Percentiles rank a stretch among this genome's conserved stretches.
These are phyloP conservation scores for Andrena haemorrhoa DNA, from an alignment of 2,888 invertebrate genomes.

Conservation along the genomic window DNA sequence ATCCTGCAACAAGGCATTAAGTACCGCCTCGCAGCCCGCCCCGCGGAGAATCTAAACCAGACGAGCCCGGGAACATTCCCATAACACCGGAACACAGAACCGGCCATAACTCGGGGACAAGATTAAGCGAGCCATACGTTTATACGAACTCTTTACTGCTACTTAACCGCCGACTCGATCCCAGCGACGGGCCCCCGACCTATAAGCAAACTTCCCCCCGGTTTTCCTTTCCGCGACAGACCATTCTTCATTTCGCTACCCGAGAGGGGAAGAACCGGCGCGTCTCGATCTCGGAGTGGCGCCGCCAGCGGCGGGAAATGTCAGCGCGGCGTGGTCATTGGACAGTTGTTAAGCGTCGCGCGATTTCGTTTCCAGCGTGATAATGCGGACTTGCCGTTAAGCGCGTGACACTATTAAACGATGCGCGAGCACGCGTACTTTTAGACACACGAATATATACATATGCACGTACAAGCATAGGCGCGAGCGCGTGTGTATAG, in stretches of 20 bases:
- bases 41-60: too few relatives aligned
- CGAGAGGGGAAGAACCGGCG: not conserved
- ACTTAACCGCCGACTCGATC: too few relatives aligned
- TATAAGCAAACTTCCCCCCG: not conserved
- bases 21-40: too few relatives aligned
- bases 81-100: too few relatives aligned
- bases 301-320: slow-evolving; percentile 39
- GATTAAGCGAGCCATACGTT: too few relatives aligned
- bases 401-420: slow-evolving; percentile 20
- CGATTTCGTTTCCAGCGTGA: slow-evolving; percentile 39
- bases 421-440: slow-evolving; percentile 59
- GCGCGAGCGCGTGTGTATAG: slow-evolving; percentile 51
- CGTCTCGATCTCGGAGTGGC: slow-evolving; percentile 41
- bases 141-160: too few relatives aligned
- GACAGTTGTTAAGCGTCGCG: slow-evolving; percentile 33
- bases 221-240: too few relatives aligned
- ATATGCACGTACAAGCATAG: slow-evolving; percentile 66
- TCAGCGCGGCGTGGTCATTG: slow-evolving; percentile 52
- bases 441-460: slow-evolving; percentile 62
- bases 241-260: not conserved
- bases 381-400: slow-evolving; percentile 33
- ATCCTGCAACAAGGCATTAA: too few relatives aligned
- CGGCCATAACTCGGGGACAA: too few relatives aligned
- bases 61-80: too few relatives aligned
- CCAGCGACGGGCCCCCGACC: too few relatives aligned